phyloP scores from a whole-genome alignment of 2,888 invertebrate genomes.

The Syrista parreyssii region DNA sequence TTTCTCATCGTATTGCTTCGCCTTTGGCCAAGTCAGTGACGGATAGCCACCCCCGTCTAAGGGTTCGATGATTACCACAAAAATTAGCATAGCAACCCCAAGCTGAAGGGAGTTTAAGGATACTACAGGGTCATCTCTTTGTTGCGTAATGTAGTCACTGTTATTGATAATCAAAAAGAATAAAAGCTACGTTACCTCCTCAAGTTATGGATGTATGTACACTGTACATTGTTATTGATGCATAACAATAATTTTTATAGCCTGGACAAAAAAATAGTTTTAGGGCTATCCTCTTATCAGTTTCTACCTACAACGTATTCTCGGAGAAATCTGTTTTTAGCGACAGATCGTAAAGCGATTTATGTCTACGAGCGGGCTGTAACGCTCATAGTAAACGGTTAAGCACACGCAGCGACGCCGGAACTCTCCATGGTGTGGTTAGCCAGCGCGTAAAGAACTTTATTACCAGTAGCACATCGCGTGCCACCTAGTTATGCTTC shows the following conservation, averaged over 20 bases:
- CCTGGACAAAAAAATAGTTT: background rate
- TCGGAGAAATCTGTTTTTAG: slow-evolving; percentile 63
- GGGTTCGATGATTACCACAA: slow-evolving; percentile 21
- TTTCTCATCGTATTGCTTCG: slow-evolving; percentile 17
- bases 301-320: slow-evolving; percentile 40
- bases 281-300: background rate
- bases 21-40: slow-evolving; percentile 24
- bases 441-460: slow-evolving; percentile 61
- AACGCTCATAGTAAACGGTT: slow-evolving; percentile 60
- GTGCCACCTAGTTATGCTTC: slow-evolving; percentile 58
- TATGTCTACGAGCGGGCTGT: slow-evolving; percentile 60
- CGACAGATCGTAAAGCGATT: slow-evolving; percentile 65
- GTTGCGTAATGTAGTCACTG: background rate
- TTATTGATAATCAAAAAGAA: background rate
- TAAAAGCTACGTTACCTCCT: background rate
- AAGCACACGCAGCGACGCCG: slow-evolving; percentile 42
- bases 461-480: slow-evolving; percentile 49
- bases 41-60: slow-evolving; percentile 21
- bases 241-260: background rate
- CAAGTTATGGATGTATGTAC: background rate
- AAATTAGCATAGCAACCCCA: slow-evolving; percentile 23
- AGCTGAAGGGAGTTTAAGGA: slow-evolving; percentile 11
- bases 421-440: slow-evolving; percentile 38
- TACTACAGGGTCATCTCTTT: slow-evolving; percentile 3
- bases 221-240: background rate